phyloP scores from a whole-genome alignment of 2,888 invertebrate genomes.

The Amphipyra berbera region DNA sequence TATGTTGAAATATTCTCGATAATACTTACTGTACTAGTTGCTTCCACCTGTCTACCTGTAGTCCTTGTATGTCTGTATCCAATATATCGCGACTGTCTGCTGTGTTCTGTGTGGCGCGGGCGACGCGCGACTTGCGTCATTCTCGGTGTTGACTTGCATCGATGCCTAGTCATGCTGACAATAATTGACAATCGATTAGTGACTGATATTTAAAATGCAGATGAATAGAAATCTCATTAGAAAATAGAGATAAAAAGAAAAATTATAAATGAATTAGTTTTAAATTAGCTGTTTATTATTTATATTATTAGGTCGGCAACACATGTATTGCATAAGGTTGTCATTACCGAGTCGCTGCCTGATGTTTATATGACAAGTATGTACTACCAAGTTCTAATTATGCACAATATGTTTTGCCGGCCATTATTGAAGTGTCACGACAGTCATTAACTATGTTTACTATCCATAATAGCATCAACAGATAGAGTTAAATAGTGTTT shows the following conservation, averaged over 20 bases:
- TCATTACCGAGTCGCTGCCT: slow-evolving; percentile 25
- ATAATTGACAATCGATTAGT: slow-evolving; percentile 73
- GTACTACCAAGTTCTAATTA: background rate
- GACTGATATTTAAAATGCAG: slow-evolving; percentile 81
- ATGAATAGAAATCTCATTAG: slow-evolving; percentile 85
- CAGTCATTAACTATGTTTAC: slow-evolving; percentile 62
- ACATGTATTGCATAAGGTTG: slow-evolving; percentile 62
- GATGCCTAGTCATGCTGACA: slow-evolving; percentile 66
- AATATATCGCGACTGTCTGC: slow-evolving; percentile 29
- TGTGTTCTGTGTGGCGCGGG: slow-evolving; percentile 6
- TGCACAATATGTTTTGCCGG: slow-evolving; percentile 50
- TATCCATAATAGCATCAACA: slow-evolving; percentile 60
- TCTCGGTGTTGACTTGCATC: slow-evolving; percentile 38
- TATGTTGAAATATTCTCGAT: slow-evolving; percentile 88
- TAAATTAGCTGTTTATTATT: slow-evolving; percentile 85
- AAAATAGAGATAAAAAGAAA: slow-evolving; percentile 77
- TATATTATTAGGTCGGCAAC: slow-evolving; percentile 69
- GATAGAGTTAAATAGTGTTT: slow-evolving; percentile 55
- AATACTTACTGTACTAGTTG: slow-evolving; percentile 77
- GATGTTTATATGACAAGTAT: slow-evolving; percentile 28
- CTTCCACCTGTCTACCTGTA: slow-evolving; percentile 59
- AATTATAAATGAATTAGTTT: slow-evolving; percentile 80
- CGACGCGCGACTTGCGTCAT: no score
- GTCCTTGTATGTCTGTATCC: slow-evolving; percentile 50
- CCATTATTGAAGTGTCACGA: slow-evolving; percentile 58